phyloP scores from a whole-genome alignment of 2,797 vertebrate species.

The Nannoperca australis region DNA sequence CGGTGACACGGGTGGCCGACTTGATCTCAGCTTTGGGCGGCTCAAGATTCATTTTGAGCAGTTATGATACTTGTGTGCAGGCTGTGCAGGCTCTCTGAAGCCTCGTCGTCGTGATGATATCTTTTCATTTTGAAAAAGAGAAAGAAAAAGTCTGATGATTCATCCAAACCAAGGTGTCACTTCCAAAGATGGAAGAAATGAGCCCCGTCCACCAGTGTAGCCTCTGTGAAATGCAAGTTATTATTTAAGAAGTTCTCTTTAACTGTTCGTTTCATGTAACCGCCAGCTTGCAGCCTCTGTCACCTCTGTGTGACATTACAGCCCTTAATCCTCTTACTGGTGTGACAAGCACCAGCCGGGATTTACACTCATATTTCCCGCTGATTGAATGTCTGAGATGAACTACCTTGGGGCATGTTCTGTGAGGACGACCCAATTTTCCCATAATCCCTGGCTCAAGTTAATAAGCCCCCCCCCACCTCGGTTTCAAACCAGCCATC shows the following conservation, averaged over 20 bases:
- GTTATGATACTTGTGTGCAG: conserved; percentile 24
- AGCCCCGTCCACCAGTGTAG: not conserved
- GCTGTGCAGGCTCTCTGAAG: conserved; percentile 25
- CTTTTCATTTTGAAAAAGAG: conserved; percentile 15
- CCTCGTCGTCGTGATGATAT: conserved; percentile 37
- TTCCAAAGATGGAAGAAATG: not conserved
- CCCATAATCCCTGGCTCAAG: conserved; percentile 80
- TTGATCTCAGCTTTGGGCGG: conserved; percentile 89
- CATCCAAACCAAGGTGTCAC: not conserved
- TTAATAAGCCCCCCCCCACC: conserved; percentile 73
- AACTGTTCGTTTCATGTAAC: not conserved
- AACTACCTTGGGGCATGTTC: conserved; percentile 23
- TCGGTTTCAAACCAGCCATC: conserved; percentile 37
- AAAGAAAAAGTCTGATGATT: not conserved
- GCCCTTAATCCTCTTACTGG: conserved; percentile 70
- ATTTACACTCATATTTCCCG: conserved; percentile 59
- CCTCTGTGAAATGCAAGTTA: not conserved
- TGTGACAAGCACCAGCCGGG: conserved; percentile 41
- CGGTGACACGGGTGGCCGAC: conserved; percentile 91
- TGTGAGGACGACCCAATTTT: conserved; percentile 80
- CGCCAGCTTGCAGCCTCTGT: conserved; percentile 10
- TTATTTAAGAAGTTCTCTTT: not conserved
- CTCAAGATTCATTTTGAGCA: conserved; percentile 90
- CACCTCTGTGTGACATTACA: conserved; percentile 64
- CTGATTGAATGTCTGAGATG: conserved; percentile 43